Evolutionary conservation across 37 sponge, comb jelly and placozoan species (phyloP), one percentile per base, ranked within the genome.

Genomic region (Petrosia ficiformis): DNA sequence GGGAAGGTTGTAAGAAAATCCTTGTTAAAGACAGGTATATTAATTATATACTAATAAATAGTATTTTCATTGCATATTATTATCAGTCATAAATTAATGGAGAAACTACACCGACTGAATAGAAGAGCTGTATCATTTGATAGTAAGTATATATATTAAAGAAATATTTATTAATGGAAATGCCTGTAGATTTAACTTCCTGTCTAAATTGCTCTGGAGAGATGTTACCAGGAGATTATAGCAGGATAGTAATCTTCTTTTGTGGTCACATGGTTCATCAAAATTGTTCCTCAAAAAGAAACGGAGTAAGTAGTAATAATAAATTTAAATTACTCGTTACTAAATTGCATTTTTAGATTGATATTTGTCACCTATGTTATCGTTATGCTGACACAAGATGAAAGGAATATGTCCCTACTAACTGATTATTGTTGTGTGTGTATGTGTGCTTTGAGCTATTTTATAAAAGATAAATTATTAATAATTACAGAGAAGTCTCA

Each of bases 1-100:
- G 89, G 32, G 90, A 87, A 63, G 95, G 99, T 0, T 98, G 92
- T 56, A 92, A 85, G 72, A 92, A 92, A 66, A 92, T 98, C 29
- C 77, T 98, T 25, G 93, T 85, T 0, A 95, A 87, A 59, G 99
- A 98, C 80, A 90, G 93, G 90, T 90, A 39, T 22, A 67, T n/a
- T n/a, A n/a, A n/a, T n/a, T n/a, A 4, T 74, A 24, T 65, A 6
- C 10, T 36, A 42, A 37, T 3, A 58, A 44, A 54, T 3, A 32
- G 10, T 29, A 35, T 8, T 34, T 4, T n/a, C 61, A 58, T 29
- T 21, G 34, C 22, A 59, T 24, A n/a, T 4, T 58, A 22, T 57
- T 57, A 32, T 68, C 24, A 89, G 84, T 56, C 75, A 78, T 34
- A 44, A 33, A 30, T 61, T 79, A 24, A 81, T 87, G 87, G 77